Conservation (phyloP, 2,888 invertebrate genomes). For the Nephrotoma guestfalica region DNA sequence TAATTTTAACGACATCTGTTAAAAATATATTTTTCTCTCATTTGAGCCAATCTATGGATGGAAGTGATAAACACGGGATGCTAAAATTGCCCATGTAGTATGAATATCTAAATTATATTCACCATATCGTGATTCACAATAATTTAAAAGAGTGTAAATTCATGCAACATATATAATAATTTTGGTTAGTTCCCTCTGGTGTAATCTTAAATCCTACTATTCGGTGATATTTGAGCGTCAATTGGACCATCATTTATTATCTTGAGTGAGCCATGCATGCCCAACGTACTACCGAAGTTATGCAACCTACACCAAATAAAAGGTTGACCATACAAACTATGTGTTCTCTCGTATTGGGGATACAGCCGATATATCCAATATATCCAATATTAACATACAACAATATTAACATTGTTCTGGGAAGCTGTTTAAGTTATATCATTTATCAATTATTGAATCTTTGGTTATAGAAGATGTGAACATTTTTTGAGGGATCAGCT, state of each 20-base stretch:
- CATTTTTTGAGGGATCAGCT: conserved; percentile 40
- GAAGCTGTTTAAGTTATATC: no score
- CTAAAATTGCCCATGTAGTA: conserved; percentile 50
- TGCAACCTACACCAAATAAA: conserved; percentile 97
- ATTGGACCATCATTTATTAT: conserved; percentile 43
- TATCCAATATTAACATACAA: no score
- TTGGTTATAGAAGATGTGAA: conserved; percentile 62
- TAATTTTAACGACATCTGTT: conserved; percentile 54
- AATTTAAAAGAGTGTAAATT: conserved; percentile 59
- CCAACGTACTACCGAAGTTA: conserved; percentile 84
- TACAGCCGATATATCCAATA: conserved; percentile 78
- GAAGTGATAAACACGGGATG: conserved; percentile 53
- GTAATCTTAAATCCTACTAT: conserved; percentile 79
- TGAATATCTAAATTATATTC: conserved; percentile 36
- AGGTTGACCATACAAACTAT: conserved; percentile 83
- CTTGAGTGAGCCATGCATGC: conserved; percentile 74
- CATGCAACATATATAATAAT: conserved; percentile 84
- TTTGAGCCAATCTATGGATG: conserved; percentile 40
- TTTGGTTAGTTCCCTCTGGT: conserved; percentile 91
- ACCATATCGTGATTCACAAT: conserved; percentile 59
- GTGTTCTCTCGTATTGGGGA: conserved; percentile 59
- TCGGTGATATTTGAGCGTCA: conserved; percentile 35
- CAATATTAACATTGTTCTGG: conserved; percentile 69
- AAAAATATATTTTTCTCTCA: conserved; percentile 62
- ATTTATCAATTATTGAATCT: no score